A percentile compares a stretch with the other conserved stretches of the same genome.
Conservation (phyloP, 2,113 vertebrate species). For the Semicossyphus pulcher region DNA sequence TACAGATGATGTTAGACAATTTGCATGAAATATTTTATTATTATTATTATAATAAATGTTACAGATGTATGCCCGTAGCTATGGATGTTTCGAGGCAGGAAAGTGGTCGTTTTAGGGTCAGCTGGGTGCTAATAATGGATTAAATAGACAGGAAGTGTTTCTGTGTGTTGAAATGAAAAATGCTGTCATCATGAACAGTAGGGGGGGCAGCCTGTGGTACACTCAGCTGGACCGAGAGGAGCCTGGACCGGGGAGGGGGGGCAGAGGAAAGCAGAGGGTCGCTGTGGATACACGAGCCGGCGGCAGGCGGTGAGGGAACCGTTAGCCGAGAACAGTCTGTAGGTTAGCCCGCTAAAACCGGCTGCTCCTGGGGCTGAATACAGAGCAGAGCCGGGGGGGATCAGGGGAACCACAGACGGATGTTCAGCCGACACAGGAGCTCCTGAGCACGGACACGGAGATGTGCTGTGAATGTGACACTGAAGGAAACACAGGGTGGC, state of each 20-base stretch:
- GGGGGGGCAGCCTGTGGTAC: background rate
- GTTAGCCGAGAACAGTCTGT: background rate
- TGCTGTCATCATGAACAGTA: conserved; percentile 22
- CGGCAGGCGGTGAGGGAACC: background rate
- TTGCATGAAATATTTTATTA: no score
- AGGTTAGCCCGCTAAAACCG: conserved; percentile 1
- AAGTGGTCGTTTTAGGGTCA: background rate
- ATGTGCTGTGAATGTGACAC: conserved; percentile 50
- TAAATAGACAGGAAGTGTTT: conserved; percentile 77
- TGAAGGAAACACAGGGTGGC: conserved; percentile 14
- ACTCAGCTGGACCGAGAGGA: no score
- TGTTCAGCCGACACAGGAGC: background rate
- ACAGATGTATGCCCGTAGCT: no score
- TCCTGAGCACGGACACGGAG: conserved; percentile 15
- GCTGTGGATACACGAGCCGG: background rate
- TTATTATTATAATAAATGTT: no score
- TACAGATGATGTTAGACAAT: no score
- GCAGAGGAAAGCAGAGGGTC: background rate
- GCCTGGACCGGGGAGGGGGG: no score
- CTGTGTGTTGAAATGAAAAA: conserved; percentile 43
- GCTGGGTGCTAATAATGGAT: background rate
- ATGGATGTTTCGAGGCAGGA: no score
- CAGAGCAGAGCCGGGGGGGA: background rate
- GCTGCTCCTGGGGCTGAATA: conserved; percentile 10
- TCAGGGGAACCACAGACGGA: conserved; percentile 35